Base-by-base conservation (phyloP, 2,888 invertebrate genomes). In the Odontothrips loti region DNA sequence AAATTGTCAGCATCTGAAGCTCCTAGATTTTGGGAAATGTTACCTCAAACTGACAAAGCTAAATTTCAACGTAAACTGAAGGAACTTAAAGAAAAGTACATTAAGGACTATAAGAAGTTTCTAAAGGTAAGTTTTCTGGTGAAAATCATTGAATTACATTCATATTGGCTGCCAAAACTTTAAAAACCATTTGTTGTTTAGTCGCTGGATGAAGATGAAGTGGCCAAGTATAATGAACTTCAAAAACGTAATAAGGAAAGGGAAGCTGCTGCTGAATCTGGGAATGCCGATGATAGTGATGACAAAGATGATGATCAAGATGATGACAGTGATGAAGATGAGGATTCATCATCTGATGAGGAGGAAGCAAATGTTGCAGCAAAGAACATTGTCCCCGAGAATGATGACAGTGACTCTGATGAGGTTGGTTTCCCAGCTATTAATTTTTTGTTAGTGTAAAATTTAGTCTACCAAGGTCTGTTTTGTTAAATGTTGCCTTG, bases 391-490 rank as follows among this genome's bases (percentile, higher is more conserved):
- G 51, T 17, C 1, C 12, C 12, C 17, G 58, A 17, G n/a, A 58
- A 58, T 58, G 58, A 58, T 75, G 68, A 75, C 23, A 75, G 68
- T 75, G 68, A 75, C 27, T 75, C 68, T 23, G 68, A 75, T 75
- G 68, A 23, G 68, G 68, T 27, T 12, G 12, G 27, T 8, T 12
- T 6, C 0, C 2, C n/a, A 11, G 11, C 9, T 11, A 23, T n/a
- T 1, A 1, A 3, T n/a, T 15, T n/a, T 23, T n/a, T 8, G 23
- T 68, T n/a, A 23, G n/a, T n/a, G n/a, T n/a, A 27, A 12, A 11
- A 75, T 9, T 1, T 27, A 3, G 23, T 68, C 9, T 20, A 23
- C 4, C 6, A 23, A n/a, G 23, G 6, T 23, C 23, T 23, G 9
- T 27, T n/a, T 6, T 23, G 11, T 75, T 9, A 9, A 23, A 27